Evolutionary conservation across 2,113 vertebrate genomes (phyloP), one percentile per base, ranked within the genome.

Genomic region (Mandrillus leucophaeus): DNA sequence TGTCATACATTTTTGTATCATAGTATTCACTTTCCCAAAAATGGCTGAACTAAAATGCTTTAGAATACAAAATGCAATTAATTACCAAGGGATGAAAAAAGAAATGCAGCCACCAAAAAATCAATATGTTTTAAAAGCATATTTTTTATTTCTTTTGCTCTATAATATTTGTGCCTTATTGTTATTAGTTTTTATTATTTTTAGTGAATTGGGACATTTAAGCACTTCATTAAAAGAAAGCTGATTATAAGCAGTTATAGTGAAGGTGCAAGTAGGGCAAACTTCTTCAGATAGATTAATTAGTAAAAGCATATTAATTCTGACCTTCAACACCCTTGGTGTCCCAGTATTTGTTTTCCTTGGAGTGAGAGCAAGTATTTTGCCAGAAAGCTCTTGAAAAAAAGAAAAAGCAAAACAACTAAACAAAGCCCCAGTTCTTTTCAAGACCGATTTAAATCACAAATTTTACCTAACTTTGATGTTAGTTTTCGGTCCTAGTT

Each of bases 231-330:
- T 96, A 96, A 90, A 90, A 66, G 80, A 85, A 92, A 95, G 64
- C 96, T 96, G 76, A 95, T 98, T 95, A 40, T 76, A 81, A 85
- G 87, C 94, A 97, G 81, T 86, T 88, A 52, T 1, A 25, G 70
- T 2, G 32, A 87, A 90, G 83, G 38, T 84, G 30, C 78, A 90
- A 92, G 40, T 25, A 52, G 80, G 78, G 84, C 5, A 52, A 84
- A 89, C 84, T 92, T 92, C 70, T 78, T 84, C 87, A 90, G 83
- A 82, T n/a, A 90, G 68, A 78, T 95, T 96, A 97, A 97, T 98
- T 98, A 98, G 76, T 76, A 94, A 94, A 96, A 97, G 90, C 96
- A 82, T 93, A 95, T 97, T 96, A 81, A 93, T 96, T 96, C 84
- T 98, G 96, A 97, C 97, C 96, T 97, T 97, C 95, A 96, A 25